Conservation (phyloP, 2,113 vertebrate genomes). For the Neogobius melanostomus region DNA sequence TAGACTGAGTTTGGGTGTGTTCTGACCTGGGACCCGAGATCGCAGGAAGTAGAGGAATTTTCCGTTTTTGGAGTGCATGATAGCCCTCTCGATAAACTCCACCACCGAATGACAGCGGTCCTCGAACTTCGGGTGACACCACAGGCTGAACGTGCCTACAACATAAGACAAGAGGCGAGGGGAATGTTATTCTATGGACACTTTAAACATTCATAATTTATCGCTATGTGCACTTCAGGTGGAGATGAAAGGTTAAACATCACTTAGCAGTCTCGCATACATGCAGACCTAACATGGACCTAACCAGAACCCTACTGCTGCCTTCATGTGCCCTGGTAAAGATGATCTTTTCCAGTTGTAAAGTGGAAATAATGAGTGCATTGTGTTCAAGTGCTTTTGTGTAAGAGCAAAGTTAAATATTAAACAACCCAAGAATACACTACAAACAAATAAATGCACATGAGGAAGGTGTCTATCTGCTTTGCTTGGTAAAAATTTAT, state of each 20-base stretch:
- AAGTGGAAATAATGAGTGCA: too few relatives aligned
- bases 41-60: slow-evolving; percentile 97
- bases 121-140: slow-evolving; percentile 98
- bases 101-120: slow-evolving; percentile 98
- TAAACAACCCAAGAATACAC: too few relatives aligned
- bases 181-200: background rate
- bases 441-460: too few relatives aligned
- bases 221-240: background rate
- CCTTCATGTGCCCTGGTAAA: too few relatives aligned
- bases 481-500: too few relatives aligned
- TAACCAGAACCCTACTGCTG: background rate
- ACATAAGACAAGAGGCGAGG: slow-evolving; percentile 7
- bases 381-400: too few relatives aligned
- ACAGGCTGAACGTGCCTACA: slow-evolving; percentile 94
- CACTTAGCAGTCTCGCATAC: background rate
- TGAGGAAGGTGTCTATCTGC: too few relatives aligned
- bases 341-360: too few relatives aligned
- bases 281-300: background rate
- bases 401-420: too few relatives aligned
- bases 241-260: background rate
- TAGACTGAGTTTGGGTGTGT: background rate
- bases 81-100: slow-evolving; percentile 95
- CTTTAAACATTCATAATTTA: background rate
- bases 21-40: slow-evolving; percentile 90
- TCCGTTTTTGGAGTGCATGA: slow-evolving; percentile 98